phyloP scores from a whole-genome alignment of 2,113 vertebrate species.

The Nesoenas mayeri region DNA sequence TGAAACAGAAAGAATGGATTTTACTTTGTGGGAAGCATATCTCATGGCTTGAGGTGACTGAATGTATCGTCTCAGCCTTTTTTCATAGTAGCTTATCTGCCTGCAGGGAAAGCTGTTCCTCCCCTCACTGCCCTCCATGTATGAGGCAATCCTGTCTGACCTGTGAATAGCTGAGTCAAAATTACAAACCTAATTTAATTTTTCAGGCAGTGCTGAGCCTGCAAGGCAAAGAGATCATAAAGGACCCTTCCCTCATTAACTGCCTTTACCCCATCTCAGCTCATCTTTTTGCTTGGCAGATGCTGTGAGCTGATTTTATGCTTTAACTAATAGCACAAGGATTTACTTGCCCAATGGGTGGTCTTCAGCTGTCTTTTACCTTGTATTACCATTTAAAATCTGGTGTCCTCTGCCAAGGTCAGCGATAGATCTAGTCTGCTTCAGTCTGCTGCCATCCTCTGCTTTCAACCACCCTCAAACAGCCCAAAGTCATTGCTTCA shows the following conservation, averaged over 20 bases:
- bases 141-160: not conserved
- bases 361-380: not conserved
- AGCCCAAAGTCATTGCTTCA: not conserved
- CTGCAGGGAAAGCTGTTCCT: not conserved
- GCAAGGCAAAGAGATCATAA: not conserved
- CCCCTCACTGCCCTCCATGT: not conserved
- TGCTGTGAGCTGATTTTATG: constrained; percentile 21
- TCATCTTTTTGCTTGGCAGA: not conserved
- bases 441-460: not conserved
- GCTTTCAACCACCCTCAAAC: not conserved
- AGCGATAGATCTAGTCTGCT: not conserved
- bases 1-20: not conserved
- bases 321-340: constrained; percentile 8
- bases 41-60: not conserved
- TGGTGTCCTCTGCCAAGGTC: constrained; percentile 1
- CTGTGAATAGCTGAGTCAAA: not conserved
- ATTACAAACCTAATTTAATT: not conserved
- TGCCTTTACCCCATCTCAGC: not conserved
- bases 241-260: not conserved
- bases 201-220: not conserved
- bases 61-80: accelerated
- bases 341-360: constrained; percentile 1
- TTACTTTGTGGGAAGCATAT: not conserved
- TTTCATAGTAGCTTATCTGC: not conserved
- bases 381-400: not conserved